Evolutionary conservation across 2,113 vertebrate species (phyloP), one percentile per base, ranked within the genome.

Genomic region (Mola mola): DNA sequence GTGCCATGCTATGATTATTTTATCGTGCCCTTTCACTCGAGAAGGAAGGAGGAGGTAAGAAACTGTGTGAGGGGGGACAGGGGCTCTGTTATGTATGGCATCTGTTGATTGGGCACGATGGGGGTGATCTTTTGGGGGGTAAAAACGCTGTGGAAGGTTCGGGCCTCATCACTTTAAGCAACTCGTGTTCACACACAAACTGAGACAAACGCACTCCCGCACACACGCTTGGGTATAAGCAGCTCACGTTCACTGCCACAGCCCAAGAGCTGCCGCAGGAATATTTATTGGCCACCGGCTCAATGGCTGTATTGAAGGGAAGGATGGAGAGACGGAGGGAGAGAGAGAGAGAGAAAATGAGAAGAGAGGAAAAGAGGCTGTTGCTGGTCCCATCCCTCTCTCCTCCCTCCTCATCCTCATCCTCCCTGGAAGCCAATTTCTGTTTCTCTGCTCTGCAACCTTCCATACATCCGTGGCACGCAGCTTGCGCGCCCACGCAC

Each of bases 211-310:
- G 42, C 73, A 60, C 57, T 37, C 53, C 10, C 59, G 4, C 38
- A 0, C 59, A 78, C 81, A 76, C 81, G 83, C 81, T 84, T 83
- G 71, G 81, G 88, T 78, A 88, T 87, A 90, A 88, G 80, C 86
- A 90, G 87, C 88, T 90, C 88, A 90, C 86, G 88, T 90, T 86
- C 82, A 11, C 83, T 82, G 86, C 86, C 86, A 90, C 88, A 88
- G 88, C 88, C 85, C 83, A 79, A 85, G 86, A 81, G 88, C 83
- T 86, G 87, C 88, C 74, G 86, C 88, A 88, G 85, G 88, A 90
- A 90, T 90, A 90, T 90, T 88, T 90, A 90, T 90, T 87, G 86
- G 86, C 88, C 87, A 83, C 83, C 57, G 48, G 86, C 86, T 90
- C 85, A 90, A 90, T 90, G 88, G 88, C 85, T 85, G 86, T 90